Base-by-base conservation (phyloP, 2,113 vertebrate genomes). In the Phylloscopus trochilus region DNA sequence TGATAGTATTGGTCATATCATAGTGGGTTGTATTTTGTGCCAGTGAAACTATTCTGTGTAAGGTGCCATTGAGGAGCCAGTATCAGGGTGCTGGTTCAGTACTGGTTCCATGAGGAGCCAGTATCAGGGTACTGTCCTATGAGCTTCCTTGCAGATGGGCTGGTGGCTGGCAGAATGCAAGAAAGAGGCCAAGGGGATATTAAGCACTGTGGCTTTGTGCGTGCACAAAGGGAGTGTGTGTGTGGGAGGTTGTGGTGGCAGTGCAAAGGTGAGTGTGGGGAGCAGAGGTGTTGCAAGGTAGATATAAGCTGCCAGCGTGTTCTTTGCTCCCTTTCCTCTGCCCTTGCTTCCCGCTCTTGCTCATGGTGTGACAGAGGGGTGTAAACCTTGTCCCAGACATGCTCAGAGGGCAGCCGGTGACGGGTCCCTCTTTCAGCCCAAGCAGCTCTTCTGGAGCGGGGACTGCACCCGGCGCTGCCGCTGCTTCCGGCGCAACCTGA, bases 381-480 rank as follows among this genome's bases (percentile, higher is more conserved):
- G 1, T 4, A 66, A 69, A 51, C 30, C 41, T 30, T 0, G 10
- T 11, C 28, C 47, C 16, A 9, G 7, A 15, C 7, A 0, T 3
- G 16, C 1, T 0, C 30, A 8, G 52, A 44, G 23, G 21, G 1
- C 63, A 37, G 53, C 14, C 1, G 6, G 3, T 44, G 22, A 86
- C 0, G 0, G 11, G 37, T 64, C 28, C n/a, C 22, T 82, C 46
- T 91, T 93, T 6, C 94, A 99, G 99, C 99, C 99, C 93, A 99
- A 99, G 90, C 99, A 99, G 97, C 97, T 99, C 35, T 99, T 99
- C 96, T 99, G 99, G 99, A 99, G 98, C 18, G 96, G 98, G 1
- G 99, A 99, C 97, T 99, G 99, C 91, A 99, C 98, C 9, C 99
- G 99, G 37, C 99, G 99, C 19, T 99, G 99, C 96, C 99, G 99